Percentiles rank a stretch among this genome's conserved stretches.
phyloP scores from a whole-genome alignment of 2,113 vertebrate species.

The Dromaius novaehollandiae region DNA sequence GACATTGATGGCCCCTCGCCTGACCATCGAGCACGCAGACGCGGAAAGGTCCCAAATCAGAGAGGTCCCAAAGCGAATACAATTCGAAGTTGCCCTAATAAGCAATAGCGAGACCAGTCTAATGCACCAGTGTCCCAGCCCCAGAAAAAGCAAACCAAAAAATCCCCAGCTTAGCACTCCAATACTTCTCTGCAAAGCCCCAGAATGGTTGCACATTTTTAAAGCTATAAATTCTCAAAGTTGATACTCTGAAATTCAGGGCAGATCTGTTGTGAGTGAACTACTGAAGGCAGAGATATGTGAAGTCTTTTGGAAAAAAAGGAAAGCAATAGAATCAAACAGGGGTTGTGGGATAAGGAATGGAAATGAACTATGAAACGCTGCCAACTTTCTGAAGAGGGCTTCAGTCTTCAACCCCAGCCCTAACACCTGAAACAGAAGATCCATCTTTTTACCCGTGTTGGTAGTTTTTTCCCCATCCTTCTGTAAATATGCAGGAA shows the following conservation, averaged over 20 bases:
- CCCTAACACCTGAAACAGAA: fast-evolving
- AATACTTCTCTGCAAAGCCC: fast-evolving
- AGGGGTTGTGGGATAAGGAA: background rate
- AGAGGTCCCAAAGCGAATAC: background rate
- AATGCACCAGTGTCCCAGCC: fast-evolving
- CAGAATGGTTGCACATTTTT: fast-evolving
- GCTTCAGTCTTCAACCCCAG: background rate
- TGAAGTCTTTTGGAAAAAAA: fast-evolving
- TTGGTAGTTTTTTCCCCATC: background rate
- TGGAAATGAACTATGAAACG: fast-evolving
- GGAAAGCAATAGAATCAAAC: fast-evolving
- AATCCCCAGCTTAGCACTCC: background rate
- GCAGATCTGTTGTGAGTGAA: background rate
- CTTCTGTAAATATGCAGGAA: background rate
- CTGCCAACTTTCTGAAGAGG: background rate
- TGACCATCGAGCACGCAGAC: background rate
- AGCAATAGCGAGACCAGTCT: background rate
- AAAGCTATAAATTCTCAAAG: fast-evolving
- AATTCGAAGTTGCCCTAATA: background rate
- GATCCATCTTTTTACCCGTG: fast-evolving
- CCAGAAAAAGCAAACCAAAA: background rate
- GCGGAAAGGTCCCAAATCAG: background rate
- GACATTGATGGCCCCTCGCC: background rate
- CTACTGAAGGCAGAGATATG: background rate
- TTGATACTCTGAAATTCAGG: fast-evolving